Conservation (phyloP, 1,140 invertebrate species). For the Conus ventricosus region DNA sequence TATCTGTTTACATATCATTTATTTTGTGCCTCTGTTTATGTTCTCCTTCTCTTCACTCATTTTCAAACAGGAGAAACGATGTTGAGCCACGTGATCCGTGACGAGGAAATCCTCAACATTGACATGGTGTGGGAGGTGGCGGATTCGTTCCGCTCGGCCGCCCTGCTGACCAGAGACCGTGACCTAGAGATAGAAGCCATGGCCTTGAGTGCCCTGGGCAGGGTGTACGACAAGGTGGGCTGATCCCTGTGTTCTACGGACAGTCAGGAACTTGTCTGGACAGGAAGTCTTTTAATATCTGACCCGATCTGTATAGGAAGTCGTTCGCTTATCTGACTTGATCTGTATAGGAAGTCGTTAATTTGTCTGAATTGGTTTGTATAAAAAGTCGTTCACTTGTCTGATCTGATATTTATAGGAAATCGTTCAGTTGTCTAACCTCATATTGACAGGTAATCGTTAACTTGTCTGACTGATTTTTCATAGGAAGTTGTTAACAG, state of each 20-base stretch:
- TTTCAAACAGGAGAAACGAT: slow-evolving; percentile 52
- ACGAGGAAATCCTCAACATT: slow-evolving; percentile 58
- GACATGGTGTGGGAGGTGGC: slow-evolving; percentile 60
- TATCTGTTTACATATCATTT: background rate
- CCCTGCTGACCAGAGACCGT: slow-evolving; percentile 50
- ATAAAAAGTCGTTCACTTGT: no score
- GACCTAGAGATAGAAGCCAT: slow-evolving; percentile 51
- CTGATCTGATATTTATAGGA: no score
- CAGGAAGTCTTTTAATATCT: no score
- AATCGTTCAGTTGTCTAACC: no score
- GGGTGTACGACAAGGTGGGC: slow-evolving; percentile 29
- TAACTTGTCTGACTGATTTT: no score
- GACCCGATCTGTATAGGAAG: no score
- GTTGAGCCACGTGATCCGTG: slow-evolving; percentile 37
- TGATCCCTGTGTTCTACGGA: slow-evolving; percentile 8
- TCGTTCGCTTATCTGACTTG: no score
- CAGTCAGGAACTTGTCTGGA: slow-evolving; percentile 49
- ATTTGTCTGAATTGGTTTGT: no score
- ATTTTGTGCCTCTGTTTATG: background rate
- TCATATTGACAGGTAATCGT: no score
- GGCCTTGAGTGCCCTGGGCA: slow-evolving; percentile 9
- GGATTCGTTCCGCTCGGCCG: slow-evolving; percentile 59
- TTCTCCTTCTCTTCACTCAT: background rate
- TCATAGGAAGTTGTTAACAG: no score
- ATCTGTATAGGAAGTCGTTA: no score